Percentiles rank a stretch among this genome's conserved stretches.
Evolutionary conservation across 2,888 invertebrate genomes (phyloP).

Genomic region (Brenthis hecate): DNA sequence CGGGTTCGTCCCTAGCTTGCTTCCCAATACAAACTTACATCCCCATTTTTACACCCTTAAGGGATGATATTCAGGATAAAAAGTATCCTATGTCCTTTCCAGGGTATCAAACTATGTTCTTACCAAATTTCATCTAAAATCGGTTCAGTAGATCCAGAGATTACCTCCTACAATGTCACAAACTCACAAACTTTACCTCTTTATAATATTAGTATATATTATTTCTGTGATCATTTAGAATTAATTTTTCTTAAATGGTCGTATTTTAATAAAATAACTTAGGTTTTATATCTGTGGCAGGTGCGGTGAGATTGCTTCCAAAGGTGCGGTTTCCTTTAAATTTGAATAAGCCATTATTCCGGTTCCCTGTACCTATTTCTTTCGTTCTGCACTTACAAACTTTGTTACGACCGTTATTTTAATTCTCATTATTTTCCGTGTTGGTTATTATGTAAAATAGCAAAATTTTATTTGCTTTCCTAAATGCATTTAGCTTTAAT

Average conservation of each 20-base stretch:
- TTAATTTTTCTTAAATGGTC: constrained; percentile 9
- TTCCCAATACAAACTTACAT: no score
- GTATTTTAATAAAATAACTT: constrained; percentile 17
- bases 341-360: constrained; percentile 76
- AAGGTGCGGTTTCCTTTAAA: constrained; percentile 67
- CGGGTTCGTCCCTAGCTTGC: no score
- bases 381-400: constrained; percentile 36
- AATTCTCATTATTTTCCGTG: constrained; percentile 31
- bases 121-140: no score
- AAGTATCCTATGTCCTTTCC: no score
- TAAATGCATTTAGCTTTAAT: constrained; percentile 10
- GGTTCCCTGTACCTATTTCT: constrained; percentile 36
- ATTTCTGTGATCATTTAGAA: background rate
- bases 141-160: no score
- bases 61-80: no score
- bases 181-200: no score
- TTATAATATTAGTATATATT: background rate
- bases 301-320: constrained; percentile 63
- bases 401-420: constrained; percentile 30
- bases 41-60: no score
- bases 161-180: no score
- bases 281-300: constrained; percentile 51
- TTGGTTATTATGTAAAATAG: constrained; percentile 21
- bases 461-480: constrained; percentile 20
- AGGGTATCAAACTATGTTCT: no score